phyloP scores from a whole-genome alignment of 2,888 invertebrate species.

The Priocnemis perturbator region DNA sequence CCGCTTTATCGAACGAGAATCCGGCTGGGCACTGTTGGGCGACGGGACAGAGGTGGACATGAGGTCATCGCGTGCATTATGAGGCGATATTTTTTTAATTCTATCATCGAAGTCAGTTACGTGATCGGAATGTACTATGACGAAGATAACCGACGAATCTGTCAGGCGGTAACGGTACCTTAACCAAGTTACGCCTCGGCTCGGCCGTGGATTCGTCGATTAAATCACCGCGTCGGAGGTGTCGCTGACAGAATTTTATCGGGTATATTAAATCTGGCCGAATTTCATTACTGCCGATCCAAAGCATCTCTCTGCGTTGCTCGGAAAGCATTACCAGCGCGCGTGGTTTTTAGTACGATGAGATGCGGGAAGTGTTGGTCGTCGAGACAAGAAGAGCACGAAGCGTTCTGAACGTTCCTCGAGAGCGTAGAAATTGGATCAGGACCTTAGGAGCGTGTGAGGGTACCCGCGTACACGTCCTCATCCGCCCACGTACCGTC shows the following conservation, averaged over 20 bases:
- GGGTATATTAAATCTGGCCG: conserved; percentile 17
- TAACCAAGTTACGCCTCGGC: conserved; percentile 45
- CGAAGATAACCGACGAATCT: conserved; percentile 32
- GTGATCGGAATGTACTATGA: conserved; percentile 47
- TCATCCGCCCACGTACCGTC: conserved; percentile 27
- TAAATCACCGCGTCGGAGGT: conserved; percentile 37
- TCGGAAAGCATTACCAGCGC: too few relatives aligned
- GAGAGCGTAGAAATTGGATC: conserved; percentile 19
- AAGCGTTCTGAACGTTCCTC: neutral
- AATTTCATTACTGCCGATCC: neutral
- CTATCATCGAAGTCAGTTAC: conserved; percentile 45
- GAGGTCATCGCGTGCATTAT: too few relatives aligned
- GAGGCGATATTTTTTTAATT: conserved; percentile 10
- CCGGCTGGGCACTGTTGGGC: too few relatives aligned
- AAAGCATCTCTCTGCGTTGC: too few relatives aligned
- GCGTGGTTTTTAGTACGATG: too few relatives aligned
- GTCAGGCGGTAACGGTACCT: conserved; percentile 49
- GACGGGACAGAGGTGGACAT: too few relatives aligned
- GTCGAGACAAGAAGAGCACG: too few relatives aligned
- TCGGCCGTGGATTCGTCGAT: conserved; percentile 39
- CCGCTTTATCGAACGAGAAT: too few relatives aligned
- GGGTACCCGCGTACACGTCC: conserved; percentile 13
- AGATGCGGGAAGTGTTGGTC: too few relatives aligned
- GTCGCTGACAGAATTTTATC: neutral
- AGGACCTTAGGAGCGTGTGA: conserved; percentile 3